phyloP scores from a whole-genome alignment of 2,888 invertebrate genomes.

The Halocaridina rubra region DNA sequence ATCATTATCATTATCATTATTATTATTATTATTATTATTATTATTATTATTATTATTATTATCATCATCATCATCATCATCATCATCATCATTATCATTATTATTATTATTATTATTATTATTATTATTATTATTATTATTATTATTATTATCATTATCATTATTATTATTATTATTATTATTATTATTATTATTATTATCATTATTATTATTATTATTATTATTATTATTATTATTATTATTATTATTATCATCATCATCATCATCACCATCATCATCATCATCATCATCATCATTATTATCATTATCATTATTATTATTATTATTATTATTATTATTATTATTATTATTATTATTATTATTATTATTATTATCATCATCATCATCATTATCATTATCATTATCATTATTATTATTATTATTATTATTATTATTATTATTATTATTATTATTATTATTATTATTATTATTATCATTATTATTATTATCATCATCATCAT shows the following conservation, averaged over 20 bases:
- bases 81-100: no score
- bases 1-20: background rate
- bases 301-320: background rate
- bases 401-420: no score
- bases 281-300: background rate
- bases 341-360: no score
- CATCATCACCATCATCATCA: background rate
- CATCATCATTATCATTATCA: no score
- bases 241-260: background rate
- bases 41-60: no score
- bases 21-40: no score
- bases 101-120: background rate
- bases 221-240: background rate
- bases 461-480: no score
- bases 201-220: background rate
- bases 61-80: no score
- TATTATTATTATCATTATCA: background rate
- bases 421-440: no score
- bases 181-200: background rate
- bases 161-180: background rate
- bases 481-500: no score
- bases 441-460: no score
- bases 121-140: background rate
- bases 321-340: background rate
- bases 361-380: no score